A percentile compares a stretch with the other conserved stretches of the same genome.
Evolutionary conservation across 1,140 invertebrate genomes (phyloP).

Genomic region (Drosophila triauraria): DNA sequence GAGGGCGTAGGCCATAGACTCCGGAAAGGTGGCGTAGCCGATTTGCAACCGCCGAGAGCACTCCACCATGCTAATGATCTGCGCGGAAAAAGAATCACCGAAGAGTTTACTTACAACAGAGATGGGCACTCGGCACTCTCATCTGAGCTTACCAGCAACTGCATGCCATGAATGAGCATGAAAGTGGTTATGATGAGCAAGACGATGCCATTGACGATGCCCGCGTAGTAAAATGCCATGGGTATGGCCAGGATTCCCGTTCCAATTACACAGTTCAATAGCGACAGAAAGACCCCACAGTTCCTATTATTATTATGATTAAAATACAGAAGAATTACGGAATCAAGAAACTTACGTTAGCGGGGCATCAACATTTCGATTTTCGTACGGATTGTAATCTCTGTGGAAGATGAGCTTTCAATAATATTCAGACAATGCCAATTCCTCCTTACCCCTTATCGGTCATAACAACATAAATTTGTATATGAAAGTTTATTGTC

Average conservation of each 20-base stretch:
- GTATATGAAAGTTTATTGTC: neutral
- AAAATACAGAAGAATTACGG: too few species aligned
- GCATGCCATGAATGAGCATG: constrained; percentile 46
- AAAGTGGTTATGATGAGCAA: neutral
- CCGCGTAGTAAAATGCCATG: constrained; percentile 14
- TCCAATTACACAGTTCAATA: constrained; percentile 56
- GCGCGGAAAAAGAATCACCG: too few species aligned
- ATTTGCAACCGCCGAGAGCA: constrained; percentile 28
- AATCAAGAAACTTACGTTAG: neutral
- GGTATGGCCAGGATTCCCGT: constrained; percentile 64
- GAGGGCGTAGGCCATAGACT: constrained; percentile 42
- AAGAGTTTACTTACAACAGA: too few species aligned
- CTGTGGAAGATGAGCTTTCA: neutral
- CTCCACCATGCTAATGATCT: constrained; percentile 57
- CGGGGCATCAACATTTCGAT: constrained; percentile 31
- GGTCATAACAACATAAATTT: constrained; percentile 12
- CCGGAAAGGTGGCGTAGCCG: constrained; percentile 29
- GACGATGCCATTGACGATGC: constrained; percentile 13
- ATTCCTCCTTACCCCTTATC: constrained; percentile 11
- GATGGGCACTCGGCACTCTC: too few species aligned
- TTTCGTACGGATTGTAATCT: constrained; percentile 43
- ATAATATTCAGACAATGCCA: too few species aligned
- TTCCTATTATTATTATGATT: constrained; percentile 1
- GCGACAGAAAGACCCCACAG: constrained; percentile 15
- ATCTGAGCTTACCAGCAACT: constrained; percentile 14